Base-by-base conservation (phyloP, 1,140 invertebrate species). In the Drosophila repletoides region DNA sequence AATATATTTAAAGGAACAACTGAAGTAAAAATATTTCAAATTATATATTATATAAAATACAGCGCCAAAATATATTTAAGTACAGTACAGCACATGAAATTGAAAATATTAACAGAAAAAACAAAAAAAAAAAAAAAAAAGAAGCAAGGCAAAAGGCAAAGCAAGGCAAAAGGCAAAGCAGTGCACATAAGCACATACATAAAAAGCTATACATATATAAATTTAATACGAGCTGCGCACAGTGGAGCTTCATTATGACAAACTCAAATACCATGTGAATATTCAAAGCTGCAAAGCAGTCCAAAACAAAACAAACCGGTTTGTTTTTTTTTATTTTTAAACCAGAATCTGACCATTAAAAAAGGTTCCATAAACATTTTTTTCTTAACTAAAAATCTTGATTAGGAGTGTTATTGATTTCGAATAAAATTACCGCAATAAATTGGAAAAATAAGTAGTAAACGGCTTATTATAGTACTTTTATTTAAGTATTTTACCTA, bases 51-150 rank as follows among this genome's bases (percentile, higher is more conserved):
- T n/a, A 29, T 52, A 3, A 29, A 67, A 67, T 43, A 53, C 6
- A 22, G 6, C 15, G 10, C 28, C 24, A 2, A 38, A 63, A 53
- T 40, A n/a, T n/a, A n/a, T n/a, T n/a, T n/a, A 61, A 61, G 65
- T 68, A 68, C 65, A 68, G 65, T 68, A 61, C 38, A 31, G 58
- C 56, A 52, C 64, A 34, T 26, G 1, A 36, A 48, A 49, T 38
- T 38, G 2, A 19, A 65, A 58, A 65, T 56, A 43, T 65, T 48
- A 48, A 60, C 36, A 26, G 31, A 24, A 26, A 29, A 66, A 58
- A 43, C 40, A 31, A 21, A 29, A 5, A 29, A 33, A 45, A 36
- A 31, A 9, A 45, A 48, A 48, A 40, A 26, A 22, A 28, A 45
- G n/a, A 49, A 19, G 7, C 12, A 43, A 41, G 31, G 15, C 14